A percentile compares a stretch with the other conserved stretches of the same genome.
phyloP scores from a whole-genome alignment of 2,888 invertebrate genomes.

The Drosophila barbarae region DNA sequence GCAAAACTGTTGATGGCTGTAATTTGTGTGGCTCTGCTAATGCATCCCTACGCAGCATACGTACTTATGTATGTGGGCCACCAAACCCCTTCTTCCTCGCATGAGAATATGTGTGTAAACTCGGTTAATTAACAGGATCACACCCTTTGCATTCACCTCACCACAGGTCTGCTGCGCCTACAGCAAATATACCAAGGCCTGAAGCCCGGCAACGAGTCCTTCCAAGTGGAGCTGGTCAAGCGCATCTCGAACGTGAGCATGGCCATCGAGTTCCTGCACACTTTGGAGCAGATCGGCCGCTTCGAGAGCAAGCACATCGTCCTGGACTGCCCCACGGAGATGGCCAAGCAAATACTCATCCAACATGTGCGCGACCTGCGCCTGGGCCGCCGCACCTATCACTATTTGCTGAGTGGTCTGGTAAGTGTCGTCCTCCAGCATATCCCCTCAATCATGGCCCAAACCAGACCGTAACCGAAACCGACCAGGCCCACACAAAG shows the following conservation, averaged over 20 bases:
- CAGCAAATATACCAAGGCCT: slow-evolving; percentile 96
- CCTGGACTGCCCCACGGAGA: slow-evolving; percentile 92
- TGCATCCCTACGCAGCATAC: slow-evolving; percentile 8
- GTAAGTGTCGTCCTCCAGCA: slow-evolving; percentile 82
- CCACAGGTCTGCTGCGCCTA: slow-evolving; percentile 90
- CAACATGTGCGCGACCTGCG: slow-evolving; percentile 93
- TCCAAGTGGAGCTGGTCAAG: slow-evolving; percentile 92
- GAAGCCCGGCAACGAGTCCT: slow-evolving; percentile 89
- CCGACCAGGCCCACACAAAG: background rate
- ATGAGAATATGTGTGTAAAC: slow-evolving; percentile 23
- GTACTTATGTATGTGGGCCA: slow-evolving; percentile 4
- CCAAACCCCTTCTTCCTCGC: background rate
- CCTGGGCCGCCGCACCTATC: slow-evolving; percentile 93
- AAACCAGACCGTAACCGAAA: background rate
- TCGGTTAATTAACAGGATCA: slow-evolving; percentile 46
- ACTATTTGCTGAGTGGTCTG: slow-evolving; percentile 94
- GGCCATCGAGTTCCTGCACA: slow-evolving; percentile 91
- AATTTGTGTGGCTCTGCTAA: slow-evolving; percentile 44
- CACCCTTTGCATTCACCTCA: slow-evolving; percentile 11
- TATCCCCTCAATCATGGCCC: background rate
- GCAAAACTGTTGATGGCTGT: slow-evolving; percentile 53
- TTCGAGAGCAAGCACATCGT: slow-evolving; percentile 94
- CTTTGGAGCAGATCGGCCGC: slow-evolving; percentile 90
- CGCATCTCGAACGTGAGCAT: slow-evolving; percentile 92
- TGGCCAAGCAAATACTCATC: slow-evolving; percentile 93